A percentile compares a stretch with the other conserved stretches of the same genome.
phyloP scores from a whole-genome alignment of 2,113 vertebrate genomes.

The Glaucomys volans region DNA sequence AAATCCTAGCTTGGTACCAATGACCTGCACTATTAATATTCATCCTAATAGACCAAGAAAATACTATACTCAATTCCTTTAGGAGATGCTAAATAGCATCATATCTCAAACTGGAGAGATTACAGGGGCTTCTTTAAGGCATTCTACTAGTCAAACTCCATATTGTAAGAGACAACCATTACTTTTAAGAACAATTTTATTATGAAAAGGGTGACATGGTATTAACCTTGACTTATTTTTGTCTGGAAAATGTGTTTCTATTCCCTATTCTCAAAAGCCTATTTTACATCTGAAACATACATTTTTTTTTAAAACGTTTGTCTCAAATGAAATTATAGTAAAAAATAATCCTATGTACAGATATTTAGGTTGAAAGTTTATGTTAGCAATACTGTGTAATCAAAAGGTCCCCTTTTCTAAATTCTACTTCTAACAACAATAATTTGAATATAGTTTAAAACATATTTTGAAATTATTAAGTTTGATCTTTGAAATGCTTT shows the following conservation, averaged over 20 bases:
- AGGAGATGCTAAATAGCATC: not conserved
- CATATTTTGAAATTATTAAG: not conserved
- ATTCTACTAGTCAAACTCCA: not conserved
- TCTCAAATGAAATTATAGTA: conserved; percentile 1
- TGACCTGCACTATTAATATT: conserved; percentile 21
- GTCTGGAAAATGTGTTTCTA: not conserved
- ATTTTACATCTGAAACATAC: conserved; percentile 11
- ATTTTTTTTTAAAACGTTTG: not conserved
- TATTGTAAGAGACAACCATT: not conserved
- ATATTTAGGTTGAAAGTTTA: conserved; percentile 13
- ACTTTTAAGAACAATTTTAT: not conserved
- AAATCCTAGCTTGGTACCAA: not conserved
- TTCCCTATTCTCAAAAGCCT: conserved; percentile 2
- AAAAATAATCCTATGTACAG: not conserved
- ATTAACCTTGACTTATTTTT: not conserved
- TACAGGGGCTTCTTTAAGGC: not conserved
- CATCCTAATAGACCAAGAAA: not conserved
- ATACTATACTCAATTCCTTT: not conserved
- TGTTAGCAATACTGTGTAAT: not conserved
- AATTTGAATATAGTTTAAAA: conserved; percentile 6
- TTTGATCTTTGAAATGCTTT: conserved; percentile 19
- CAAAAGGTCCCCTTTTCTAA: not conserved
- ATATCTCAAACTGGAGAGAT: not conserved
- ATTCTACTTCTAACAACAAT: not conserved
- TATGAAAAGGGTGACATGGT: not conserved